These are phyloP conservation scores for Cervus canadensis DNA, from an alignment of 2,113 vertebrate species.

Conservation along the genomic window DNA sequence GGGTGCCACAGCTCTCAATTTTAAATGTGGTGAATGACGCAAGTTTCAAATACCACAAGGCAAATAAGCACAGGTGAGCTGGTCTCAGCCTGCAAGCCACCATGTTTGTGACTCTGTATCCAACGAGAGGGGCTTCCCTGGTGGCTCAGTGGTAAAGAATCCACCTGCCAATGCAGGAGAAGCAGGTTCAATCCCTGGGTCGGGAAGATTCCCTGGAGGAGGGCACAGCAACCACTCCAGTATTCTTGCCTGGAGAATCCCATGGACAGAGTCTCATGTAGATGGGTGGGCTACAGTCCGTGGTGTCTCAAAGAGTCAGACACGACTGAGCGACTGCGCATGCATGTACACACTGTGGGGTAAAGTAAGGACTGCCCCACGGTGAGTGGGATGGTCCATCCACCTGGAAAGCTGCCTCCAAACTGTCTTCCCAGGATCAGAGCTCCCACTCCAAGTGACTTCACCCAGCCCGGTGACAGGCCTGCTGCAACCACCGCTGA, in stretches of 20 bases:
- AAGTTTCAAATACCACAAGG: neutral
- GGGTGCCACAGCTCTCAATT: neutral
- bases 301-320: neutral
- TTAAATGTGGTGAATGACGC: neutral
- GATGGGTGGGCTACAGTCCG: neutral
- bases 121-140: neutral
- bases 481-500: neutral
- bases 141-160: neutral
- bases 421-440: neutral
- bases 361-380: neutral
- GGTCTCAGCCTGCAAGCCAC: neutral
- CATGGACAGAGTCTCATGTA: neutral
- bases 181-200: neutral
- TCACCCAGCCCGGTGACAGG: neutral
- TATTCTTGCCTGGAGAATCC: neutral
- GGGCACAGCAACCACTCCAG: neutral
- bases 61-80: neutral
- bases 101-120: neutral
- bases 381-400: neutral
- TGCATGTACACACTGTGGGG: accelerated
- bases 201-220: neutral
- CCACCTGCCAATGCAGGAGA: neutral
- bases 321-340: neutral
- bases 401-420: neutral
- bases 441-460: neutral